Conservation (phyloP, 2,797 vertebrate genomes). For the Cercopithecus hamlyni region DNA sequence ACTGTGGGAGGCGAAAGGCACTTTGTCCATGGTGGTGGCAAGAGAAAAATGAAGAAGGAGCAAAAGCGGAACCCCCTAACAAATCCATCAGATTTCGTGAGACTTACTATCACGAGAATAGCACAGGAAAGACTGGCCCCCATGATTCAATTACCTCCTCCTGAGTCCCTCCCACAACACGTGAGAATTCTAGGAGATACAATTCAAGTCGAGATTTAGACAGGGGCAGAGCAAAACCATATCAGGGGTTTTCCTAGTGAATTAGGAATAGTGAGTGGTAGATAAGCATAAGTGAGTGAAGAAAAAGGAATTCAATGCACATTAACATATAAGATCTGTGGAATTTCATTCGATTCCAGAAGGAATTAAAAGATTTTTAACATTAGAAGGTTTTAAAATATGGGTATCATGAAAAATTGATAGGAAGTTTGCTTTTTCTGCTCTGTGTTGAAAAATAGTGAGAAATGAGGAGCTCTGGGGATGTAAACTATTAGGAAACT, state of each 20-base stretch:
- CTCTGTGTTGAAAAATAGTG: not conserved
- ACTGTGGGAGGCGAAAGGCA: not conserved
- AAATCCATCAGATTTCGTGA: not conserved
- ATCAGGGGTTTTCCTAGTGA: not conserved
- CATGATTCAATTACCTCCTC: not conserved
- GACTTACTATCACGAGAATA: not conserved
- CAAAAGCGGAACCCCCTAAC: not conserved
- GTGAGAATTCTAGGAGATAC: not conserved
- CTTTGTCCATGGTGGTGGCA: not conserved
- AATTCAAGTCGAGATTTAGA: not conserved
- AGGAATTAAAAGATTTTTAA: not conserved
- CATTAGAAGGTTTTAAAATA: not conserved
- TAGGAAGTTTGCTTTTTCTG: not conserved
- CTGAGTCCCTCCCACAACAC: not conserved
- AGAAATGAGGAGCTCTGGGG: not conserved
- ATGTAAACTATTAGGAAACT: not conserved
- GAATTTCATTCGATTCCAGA: not conserved
- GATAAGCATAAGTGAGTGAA: not conserved
- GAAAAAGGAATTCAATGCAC: not conserved
- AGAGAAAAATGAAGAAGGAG: not conserved
- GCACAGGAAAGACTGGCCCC: not conserved
- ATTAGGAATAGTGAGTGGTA: not conserved
- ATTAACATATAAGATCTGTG: not conserved
- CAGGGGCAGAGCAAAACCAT: not conserved
- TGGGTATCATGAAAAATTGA: not conserved